A percentile compares a stretch with the other conserved stretches of the same genome.
These are phyloP conservation scores for Heteronetta atricapilla DNA, from an alignment of 2,113 vertebrate species.

Conservation along the genomic window DNA sequence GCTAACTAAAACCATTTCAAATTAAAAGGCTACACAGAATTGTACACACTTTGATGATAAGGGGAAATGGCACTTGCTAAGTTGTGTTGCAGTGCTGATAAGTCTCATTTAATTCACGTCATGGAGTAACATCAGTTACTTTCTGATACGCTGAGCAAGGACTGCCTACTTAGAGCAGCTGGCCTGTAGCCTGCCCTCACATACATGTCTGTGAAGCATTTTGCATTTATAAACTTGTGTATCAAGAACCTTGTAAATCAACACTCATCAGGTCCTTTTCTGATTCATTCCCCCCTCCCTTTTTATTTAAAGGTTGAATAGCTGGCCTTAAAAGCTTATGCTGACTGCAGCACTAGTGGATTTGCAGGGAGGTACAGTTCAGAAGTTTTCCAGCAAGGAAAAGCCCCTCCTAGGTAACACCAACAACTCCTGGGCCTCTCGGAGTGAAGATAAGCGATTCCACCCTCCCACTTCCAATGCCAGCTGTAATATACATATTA, in stretches of 20 bases:
- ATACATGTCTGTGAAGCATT: neutral
- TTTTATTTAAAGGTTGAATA: neutral
- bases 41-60: neutral
- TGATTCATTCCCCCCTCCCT: neutral
- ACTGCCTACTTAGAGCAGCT: neutral
- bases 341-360: neutral
- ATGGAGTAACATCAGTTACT: neutral
- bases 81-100: slow-evolving; percentile 38
- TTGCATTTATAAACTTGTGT: neutral
- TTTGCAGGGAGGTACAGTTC: neutral
- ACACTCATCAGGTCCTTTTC: neutral
- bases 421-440: neutral
- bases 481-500: neutral
- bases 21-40: neutral
- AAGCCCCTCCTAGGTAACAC: neutral
- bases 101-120: neutral
- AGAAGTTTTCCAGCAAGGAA: neutral
- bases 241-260: neutral
- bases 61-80: neutral
- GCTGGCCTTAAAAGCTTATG: neutral
- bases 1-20: neutral
- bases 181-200: neutral
- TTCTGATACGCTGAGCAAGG: neutral
- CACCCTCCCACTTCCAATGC: neutral
- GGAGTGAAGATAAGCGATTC: neutral